Evolutionary conservation across 2,113 vertebrate genomes (phyloP), one percentile per base, ranked within the genome.

Genomic region (Circaetus cinerascens): DNA sequence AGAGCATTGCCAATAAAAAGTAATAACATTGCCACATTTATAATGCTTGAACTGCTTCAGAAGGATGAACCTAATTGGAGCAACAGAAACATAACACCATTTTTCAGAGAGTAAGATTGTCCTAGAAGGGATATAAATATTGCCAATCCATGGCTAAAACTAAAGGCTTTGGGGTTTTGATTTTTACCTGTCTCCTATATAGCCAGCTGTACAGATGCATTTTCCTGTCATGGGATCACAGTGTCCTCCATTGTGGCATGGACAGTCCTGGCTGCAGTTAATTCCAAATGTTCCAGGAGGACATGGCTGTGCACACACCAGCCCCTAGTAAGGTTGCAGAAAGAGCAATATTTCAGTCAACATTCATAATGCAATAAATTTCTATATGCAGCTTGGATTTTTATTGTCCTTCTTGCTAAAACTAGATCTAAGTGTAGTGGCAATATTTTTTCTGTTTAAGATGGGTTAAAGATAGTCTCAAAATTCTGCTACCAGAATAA

Each of bases 191-290:
- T 99, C 99, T 89, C 99, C 99, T 78, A 99, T 98, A 95, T 99
- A 99, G 76, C 99, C 99, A 11, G 99, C 98, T 41, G 99, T 93
- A 72, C 99, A 99, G 88, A 99, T 97, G 97, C 99, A 99, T 91
- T 98, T 99, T 64, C 99, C 99, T 4, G 98, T 99, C 98, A 99
- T 97, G 1, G 99, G 99, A 96, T 99, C 99, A 71, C 99, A 99
- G 79, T 99, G 98, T n/a, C 99, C 99, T 63, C 99, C 99, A 1
- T 99, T 99, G 87, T 99, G 99, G 95, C 99, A 99, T 0, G 99
- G 99, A 64, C 99, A 99, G 90, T 99, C 99, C 95, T 99, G 99
- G 98, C 99, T 99, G 98, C 99, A 99, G 97, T 99, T 99, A 95
- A 99, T 98, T 79, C 99, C 98, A 40, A 99, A 99, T 1, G 99